Base-by-base conservation (phyloP, 2,797 vertebrate species). In the Nannoperca obscura region DNA sequence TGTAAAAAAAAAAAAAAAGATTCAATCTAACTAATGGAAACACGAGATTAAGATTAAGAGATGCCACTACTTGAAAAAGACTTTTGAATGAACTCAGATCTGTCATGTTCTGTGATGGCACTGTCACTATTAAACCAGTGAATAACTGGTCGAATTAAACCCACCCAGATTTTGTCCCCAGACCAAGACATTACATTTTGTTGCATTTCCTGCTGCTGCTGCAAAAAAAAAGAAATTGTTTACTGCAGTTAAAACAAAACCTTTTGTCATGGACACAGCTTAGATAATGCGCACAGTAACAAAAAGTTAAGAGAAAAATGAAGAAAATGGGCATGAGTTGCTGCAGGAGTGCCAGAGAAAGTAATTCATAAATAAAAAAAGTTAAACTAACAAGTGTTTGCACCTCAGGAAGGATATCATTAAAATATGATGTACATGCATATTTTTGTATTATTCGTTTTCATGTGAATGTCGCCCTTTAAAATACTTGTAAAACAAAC, bases 21-120 rank as follows among this genome's bases (percentile, higher is more conserved):
- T 50, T 7, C 46, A 52, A 74, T 58, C 44, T 38, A 20, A 42
- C 14, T 53, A 10, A 40, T 54, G 20, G 32, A 71, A 64, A 24
- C n/a, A 5, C 36, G 5, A 27, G 2, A 47, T 15, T 2, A 22
- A 47, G 44, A 53, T 4, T 12, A 17, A 12, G 13, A 17, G 14
- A 40, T 22, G 38, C 9, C 30, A 17, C 24, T n/a, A 1, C 4
- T 27, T 17, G 46, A 53, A 47, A 53, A 61, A 3, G 5, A 73
- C 49, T 49, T 74, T 30, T 62, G 17, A 72, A 60, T 55, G 1
- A 46, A 24, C 24, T 10, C 6, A 19, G 0, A 38, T 17, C 20
- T 0, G 8, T 14, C 52, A 24, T 27, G 11, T 19, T 46, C 24
- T 40, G 19, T 57, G 44, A 40, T 24, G 27, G 12, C 4, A 2